Base-by-base conservation (phyloP, 2,888 invertebrate species). In the Polymixis lichenea region DNA sequence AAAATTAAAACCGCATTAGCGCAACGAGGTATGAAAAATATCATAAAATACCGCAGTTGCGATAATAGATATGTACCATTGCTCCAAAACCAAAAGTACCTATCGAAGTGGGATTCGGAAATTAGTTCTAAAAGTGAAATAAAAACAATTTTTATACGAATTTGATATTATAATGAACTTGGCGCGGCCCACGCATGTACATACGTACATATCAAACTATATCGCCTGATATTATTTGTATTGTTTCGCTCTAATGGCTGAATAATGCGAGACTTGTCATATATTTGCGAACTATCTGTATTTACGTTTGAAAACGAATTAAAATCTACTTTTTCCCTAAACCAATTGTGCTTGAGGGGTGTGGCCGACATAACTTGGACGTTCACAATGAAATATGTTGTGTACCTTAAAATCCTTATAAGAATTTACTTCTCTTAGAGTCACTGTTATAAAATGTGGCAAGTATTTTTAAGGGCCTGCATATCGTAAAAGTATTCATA, bases 191-290 rank as follows among this genome's bases (percentile, higher is more conserved):
- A 80, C 85, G 65, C 67, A 76, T 90, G 89, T 90, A 89, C 87
- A 89, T 89, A 82, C 86, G 92, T 91, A 92, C 94, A 94, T 94
- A 94, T 94, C 94, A 93, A 85, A 85, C 76, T 91, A 90, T 93
- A 92, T 93, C 91, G 78, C 80, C 77, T 85, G 87, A 88, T 87
- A 87, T 87, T 88, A 88, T 77, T 75, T 72, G 60, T 76, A 58
- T 83, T 90, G 64, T 70, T 80, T 76, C 62, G 74, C 62, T 82
- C 61, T 70, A 38, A 71, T n/a, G 43, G 73, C 68, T 60, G 74
- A 60, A 55, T 53, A 43, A 56, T 53, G 74, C 71, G 60, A 78
- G 25, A 81, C 49, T 19, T 72, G 4, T 71, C 28, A 67, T 61
- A 25, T 76, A 25, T 66, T 61, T 56, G 32, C 65, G 46, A 70